Percentiles rank a stretch among this genome's conserved stretches.
These are phyloP conservation scores for Spea hammondii DNA, from an alignment of 2,797 vertebrate genomes.

Conservation along the genomic window DNA sequence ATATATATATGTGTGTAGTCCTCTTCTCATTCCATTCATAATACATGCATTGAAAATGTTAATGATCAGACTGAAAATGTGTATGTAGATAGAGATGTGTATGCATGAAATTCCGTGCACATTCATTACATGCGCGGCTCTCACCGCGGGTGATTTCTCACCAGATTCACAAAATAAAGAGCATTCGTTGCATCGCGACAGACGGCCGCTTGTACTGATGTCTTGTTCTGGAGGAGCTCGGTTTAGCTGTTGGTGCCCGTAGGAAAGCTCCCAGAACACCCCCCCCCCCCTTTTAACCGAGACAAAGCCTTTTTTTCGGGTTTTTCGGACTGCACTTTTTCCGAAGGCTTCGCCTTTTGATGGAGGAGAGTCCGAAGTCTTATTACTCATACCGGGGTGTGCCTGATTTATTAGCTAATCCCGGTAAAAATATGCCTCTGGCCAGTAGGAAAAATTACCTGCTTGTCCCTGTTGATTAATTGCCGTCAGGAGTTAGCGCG, in stretches of 20 bases:
- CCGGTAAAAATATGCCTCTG: constrained; percentile 71
- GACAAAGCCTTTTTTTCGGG: not conserved
- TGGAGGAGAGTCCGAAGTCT: constrained; percentile 67
- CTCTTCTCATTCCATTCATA: no score
- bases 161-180: no score
- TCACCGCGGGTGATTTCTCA: no score
- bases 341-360: constrained; percentile 48
- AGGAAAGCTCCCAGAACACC: constrained; percentile 38
- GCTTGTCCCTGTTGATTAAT: constrained; percentile 70
- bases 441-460: constrained; percentile 67
- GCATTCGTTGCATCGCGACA: no score
- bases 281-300: constrained; percentile 39
- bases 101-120: no score
- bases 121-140: no score
- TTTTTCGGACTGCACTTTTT: constrained; percentile 61
- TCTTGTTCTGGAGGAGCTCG: constrained; percentile 4
- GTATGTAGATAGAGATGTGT: no score
- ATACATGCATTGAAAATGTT: no score
- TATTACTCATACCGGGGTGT: constrained; percentile 60
- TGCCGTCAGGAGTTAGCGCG: constrained; percentile 66
- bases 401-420: constrained; percentile 74
- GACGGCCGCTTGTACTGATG: not conserved
- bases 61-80: no score
- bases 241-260: not conserved
- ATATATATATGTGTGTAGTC: no score